Percentiles rank a stretch among this genome's conserved stretches.
phyloP scores from a whole-genome alignment of 2,113 vertebrate species.

The Semicossyphus pulcher region DNA sequence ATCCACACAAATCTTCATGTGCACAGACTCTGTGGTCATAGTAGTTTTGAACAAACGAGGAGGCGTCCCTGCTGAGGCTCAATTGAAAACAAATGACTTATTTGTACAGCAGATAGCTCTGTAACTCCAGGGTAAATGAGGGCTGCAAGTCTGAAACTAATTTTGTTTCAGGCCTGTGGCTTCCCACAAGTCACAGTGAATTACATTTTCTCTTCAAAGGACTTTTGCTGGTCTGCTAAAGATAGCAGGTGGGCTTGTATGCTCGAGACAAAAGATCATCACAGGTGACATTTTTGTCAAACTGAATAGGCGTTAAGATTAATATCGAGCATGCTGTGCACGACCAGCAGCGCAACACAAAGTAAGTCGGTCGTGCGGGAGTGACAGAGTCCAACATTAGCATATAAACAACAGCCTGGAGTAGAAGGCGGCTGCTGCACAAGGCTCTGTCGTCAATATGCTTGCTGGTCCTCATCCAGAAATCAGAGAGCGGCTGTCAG shows the following conservation, averaged over 20 bases:
- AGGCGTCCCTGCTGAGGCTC: constrained; percentile 56
- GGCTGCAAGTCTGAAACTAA: constrained; percentile 44
- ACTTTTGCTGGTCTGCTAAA: constrained; percentile 15
- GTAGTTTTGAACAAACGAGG: constrained; percentile 48
- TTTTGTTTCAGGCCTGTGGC: constrained; percentile 10
- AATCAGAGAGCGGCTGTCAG: constrained; percentile 68
- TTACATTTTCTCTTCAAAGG: constrained; percentile 25
- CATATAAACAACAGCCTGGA: constrained; percentile 69
- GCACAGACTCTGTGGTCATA: constrained; percentile 34
- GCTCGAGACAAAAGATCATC: constrained; percentile 19
- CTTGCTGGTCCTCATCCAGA: constrained; percentile 72
- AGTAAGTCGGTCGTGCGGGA: constrained; percentile 12
- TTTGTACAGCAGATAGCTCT: constrained; percentile 59
- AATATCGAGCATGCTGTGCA: constrained; percentile 21
- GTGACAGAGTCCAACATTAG: constrained; percentile 59
- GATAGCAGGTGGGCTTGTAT: constrained; percentile 11
- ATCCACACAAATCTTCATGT: not conserved
- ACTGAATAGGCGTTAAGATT: constrained; percentile 13
- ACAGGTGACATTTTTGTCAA: constrained; percentile 38
- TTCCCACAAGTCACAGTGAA: constrained; percentile 20
- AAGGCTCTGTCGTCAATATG: constrained; percentile 67
- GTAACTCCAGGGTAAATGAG: constrained; percentile 53
- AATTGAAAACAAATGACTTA: constrained; percentile 71
- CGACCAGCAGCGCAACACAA: constrained; percentile 9
- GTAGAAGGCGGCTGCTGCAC: constrained; percentile 37